Percentiles rank a stretch among this genome's conserved stretches.
These are phyloP conservation scores for Elachura formosa DNA, from an alignment of 2,113 vertebrate species.

Conservation along the genomic window DNA sequence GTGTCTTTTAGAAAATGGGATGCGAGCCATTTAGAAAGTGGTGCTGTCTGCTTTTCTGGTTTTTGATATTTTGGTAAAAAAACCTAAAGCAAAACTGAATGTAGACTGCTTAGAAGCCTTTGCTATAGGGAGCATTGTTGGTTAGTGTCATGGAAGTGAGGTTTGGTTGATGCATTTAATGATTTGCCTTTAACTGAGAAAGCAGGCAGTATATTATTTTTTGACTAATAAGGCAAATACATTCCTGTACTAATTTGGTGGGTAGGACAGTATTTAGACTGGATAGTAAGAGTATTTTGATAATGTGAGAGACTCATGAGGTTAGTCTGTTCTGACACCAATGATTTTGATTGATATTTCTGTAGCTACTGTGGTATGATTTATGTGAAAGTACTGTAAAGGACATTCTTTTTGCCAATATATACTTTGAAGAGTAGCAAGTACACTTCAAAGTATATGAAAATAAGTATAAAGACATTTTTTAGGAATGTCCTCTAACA, in stretches of 20 bases:
- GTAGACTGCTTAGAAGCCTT: neutral
- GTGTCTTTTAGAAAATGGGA: neutral
- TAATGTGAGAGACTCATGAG: neutral
- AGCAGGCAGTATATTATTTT: neutral
- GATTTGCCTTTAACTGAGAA: neutral
- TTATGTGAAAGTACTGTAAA: neutral
- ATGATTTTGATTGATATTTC: neutral
- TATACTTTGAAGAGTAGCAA: no score
- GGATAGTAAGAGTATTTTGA: neutral
- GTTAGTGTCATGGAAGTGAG: neutral
- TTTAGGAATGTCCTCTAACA: neutral
- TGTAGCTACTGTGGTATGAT: neutral
- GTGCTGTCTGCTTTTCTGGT: accelerated
- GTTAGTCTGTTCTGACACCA: neutral
- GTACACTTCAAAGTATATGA: neutral
- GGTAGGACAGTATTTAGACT: neutral
- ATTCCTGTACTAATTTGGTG: neutral
- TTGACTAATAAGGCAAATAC: neutral
- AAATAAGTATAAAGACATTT: neutral
- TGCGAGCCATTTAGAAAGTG: neutral
- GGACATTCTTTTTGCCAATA: neutral
- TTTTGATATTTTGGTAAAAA: neutral
- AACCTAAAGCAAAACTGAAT: neutral
- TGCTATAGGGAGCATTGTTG: neutral
- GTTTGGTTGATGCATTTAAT: neutral